Evolutionary conservation across 2,113 vertebrate species (phyloP), one percentile per base, ranked within the genome.

Genomic region (Platichthys flesus): DNA sequence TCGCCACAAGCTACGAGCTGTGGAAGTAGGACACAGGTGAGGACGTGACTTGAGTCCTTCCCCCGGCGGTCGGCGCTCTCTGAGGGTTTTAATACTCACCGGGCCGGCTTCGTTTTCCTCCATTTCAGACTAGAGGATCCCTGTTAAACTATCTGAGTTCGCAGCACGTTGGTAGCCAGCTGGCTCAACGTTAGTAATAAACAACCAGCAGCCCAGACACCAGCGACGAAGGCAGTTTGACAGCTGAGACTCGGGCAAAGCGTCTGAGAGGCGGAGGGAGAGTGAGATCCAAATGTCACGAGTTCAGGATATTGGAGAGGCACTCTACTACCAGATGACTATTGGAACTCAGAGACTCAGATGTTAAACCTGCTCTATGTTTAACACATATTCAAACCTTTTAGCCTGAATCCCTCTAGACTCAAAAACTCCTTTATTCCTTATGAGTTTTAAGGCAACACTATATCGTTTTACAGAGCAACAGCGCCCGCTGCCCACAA

Each of bases 11-110:
- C 45, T 5, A 37, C 31, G 66, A 18, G 31, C 16, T 64, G 61
- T 16, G 14, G 21, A 55, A 65, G 55, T 56, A 68, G 47, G 56
- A 59, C 65, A 71, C 42, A 56, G 57, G 70, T 60, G 64, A 71
- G 72, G 21, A 56, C 21, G 12, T 4, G 35, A 31, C 24, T 9
- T 14, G 20, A 4, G 24, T 9, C 20, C 14, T 40, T 28, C 18
- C 37, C 16, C 18, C 66, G 42, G 26, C 71, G 31, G 5, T 31
- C 31, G 31, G 7, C 31, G 31, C 31, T 31, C 31, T 31, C 31
- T 31, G 31, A 31, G 31, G 31, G 31, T 6, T 31, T 21, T 47
- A 14, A 9, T 59, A 88, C 88, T 93, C 81, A 92, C 88, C 81
- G 64, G 23, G 23, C 59, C 31, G 7, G 4, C 58, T 24, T 85